These are phyloP conservation scores for Trisateles emortualis DNA, from an alignment of 2,888 invertebrate species.

Conservation along the genomic window DNA sequence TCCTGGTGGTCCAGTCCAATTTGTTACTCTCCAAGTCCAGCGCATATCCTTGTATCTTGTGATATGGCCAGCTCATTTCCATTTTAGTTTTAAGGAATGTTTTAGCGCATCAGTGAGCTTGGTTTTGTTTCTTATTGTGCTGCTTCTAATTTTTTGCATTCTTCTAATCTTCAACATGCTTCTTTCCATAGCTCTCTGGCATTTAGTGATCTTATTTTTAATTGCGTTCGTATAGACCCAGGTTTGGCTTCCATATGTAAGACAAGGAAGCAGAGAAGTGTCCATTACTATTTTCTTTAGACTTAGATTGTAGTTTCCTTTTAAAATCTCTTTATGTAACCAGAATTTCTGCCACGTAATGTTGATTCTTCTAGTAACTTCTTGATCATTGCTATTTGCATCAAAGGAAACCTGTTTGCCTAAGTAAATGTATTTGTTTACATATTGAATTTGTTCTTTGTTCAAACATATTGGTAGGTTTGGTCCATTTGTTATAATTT, in stretches of 20 bases:
- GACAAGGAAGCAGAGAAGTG: background rate
- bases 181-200: too few species aligned
- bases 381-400: background rate
- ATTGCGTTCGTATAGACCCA: too few species aligned
- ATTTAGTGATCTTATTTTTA: too few species aligned
- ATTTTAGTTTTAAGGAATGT: too few species aligned
- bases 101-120: too few species aligned
- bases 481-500: background rate
- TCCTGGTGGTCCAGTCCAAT: too few species aligned
- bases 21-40: too few species aligned
- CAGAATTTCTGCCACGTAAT: background rate
- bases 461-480: background rate
- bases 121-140: too few species aligned
- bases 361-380: background rate
- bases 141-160: too few species aligned
- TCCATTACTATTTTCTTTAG: background rate
- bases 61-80: too few species aligned
- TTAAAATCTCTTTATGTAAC: background rate
- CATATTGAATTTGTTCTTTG: background rate
- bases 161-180: too few species aligned
- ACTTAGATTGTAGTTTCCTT: background rate
- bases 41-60: too few species aligned
- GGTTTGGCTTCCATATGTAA: background rate
- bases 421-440: background rate
- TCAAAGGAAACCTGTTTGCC: slow-evolving; percentile 2